Percentiles rank a stretch among this genome's conserved stretches.
Conservation (phyloP, 2,113 vertebrate genomes). For the Larimichthys polyactis region DNA sequence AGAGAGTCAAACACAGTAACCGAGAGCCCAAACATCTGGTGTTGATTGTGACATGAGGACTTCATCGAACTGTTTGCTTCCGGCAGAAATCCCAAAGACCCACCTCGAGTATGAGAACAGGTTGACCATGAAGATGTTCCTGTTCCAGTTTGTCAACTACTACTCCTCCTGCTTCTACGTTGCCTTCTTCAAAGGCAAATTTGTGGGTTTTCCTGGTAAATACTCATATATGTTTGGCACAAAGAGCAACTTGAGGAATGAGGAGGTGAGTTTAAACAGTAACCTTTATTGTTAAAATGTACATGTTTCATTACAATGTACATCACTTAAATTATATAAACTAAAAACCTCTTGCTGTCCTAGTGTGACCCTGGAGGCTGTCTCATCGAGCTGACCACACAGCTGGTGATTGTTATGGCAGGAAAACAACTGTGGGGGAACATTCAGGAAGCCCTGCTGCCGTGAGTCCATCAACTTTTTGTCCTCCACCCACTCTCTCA, state of each 20-base stretch:
- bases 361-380: slow-evolving; percentile 97
- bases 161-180: slow-evolving; percentile 99
- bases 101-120: slow-evolving; percentile 97
- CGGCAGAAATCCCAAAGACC: slow-evolving; percentile 95
- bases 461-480: slow-evolving; percentile 85
- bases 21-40: background rate
- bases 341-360: background rate
- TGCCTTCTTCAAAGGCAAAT: slow-evolving; percentile 99
- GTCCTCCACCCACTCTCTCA: background rate
- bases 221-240: slow-evolving; percentile 92
- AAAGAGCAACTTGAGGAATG: slow-evolving; percentile 90
- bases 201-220: slow-evolving; percentile 92
- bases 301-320: no score
- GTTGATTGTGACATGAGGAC: background rate
- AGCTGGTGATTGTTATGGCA: slow-evolving; percentile 95
- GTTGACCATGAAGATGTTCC: slow-evolving; percentile 98
- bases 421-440: slow-evolving; percentile 97
- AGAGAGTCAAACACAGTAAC: background rate
- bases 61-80: slow-evolving; percentile 12
- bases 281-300: no score
- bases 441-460: slow-evolving; percentile 92
- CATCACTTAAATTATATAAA: background rate
- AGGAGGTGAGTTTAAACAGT: slow-evolving; percentile 87
- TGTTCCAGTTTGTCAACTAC: slow-evolving; percentile 99
- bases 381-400: slow-evolving; percentile 94